phyloP scores from a whole-genome alignment of 2,797 vertebrate species.

The Hemitrygon akajei region DNA sequence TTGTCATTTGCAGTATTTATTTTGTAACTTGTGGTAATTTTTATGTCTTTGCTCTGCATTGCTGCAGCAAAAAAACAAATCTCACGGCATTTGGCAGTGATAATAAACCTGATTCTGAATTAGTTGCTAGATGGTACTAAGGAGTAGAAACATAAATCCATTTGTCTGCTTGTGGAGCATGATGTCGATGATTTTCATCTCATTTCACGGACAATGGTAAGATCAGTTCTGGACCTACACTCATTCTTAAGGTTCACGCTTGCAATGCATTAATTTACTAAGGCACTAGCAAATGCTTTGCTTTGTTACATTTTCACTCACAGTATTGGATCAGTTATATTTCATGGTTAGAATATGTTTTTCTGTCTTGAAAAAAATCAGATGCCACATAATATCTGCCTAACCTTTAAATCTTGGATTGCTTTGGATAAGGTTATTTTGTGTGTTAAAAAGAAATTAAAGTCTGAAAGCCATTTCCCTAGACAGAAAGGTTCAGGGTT shows the following conservation, averaged over 20 bases:
- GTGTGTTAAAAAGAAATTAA: neutral
- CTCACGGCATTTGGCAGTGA: no score
- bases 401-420: conserved; percentile 13
- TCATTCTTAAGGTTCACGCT: neutral
- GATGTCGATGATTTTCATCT: neutral
- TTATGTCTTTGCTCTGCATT: no score
- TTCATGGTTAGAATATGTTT: neutral
- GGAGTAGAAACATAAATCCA: neutral
- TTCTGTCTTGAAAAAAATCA: conserved; percentile 1
- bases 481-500: conserved; percentile 29
- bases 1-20: no score
- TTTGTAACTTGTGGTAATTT: no score
- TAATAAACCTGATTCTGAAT: no score
- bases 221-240: neutral
- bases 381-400: neutral
- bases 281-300: neutral
- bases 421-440: conserved; percentile 14
- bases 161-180: neutral
- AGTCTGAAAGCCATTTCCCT: neutral
- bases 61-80: no score
- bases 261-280: neutral
- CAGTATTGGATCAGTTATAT: neutral
- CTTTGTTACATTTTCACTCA: neutral
- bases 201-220: no score
- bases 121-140: no score